A percentile compares a stretch with the other conserved stretches of the same genome.
phyloP scores from a whole-genome alignment of 2,113 vertebrate genomes.

The Callospermophilus lateralis region DNA sequence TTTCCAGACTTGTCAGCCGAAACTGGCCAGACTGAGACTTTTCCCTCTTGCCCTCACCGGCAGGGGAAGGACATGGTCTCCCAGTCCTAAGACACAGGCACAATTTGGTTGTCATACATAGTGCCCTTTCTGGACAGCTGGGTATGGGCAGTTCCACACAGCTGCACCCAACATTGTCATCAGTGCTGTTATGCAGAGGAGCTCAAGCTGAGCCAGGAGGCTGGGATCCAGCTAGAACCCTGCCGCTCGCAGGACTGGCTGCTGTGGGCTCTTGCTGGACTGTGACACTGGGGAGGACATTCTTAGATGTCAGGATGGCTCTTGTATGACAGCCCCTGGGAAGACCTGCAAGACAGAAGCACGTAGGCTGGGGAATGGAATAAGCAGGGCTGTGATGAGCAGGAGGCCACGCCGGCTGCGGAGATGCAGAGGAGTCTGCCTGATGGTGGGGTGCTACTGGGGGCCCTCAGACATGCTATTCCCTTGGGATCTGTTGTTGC shows the following conservation, averaged over 20 bases:
- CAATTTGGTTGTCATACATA: neutral
- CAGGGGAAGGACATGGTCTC: neutral
- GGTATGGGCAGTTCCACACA: neutral
- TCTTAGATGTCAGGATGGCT: neutral
- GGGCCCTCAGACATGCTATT: neutral
- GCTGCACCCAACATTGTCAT: neutral
- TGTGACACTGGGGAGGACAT: neutral
- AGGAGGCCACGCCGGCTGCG: accelerated
- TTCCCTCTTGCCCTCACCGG: neutral
- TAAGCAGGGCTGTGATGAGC: accelerated
- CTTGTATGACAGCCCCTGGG: neutral
- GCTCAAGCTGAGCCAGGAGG: neutral
- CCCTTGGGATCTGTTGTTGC: neutral
- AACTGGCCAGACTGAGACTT: neutral
- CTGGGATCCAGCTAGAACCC: too few species aligned
- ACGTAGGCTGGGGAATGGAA: neutral
- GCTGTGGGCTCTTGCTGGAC: neutral
- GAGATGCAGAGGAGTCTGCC: neutral
- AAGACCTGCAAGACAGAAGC: neutral
- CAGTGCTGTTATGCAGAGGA: neutral
- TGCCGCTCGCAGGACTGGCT: neutral
- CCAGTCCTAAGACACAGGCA: neutral
- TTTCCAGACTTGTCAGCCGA: neutral
- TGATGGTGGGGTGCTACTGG: accelerated
- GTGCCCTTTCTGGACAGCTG: neutral